Base-by-base conservation (phyloP, 2,797 vertebrate genomes). In the Sparus aurata region DNA sequence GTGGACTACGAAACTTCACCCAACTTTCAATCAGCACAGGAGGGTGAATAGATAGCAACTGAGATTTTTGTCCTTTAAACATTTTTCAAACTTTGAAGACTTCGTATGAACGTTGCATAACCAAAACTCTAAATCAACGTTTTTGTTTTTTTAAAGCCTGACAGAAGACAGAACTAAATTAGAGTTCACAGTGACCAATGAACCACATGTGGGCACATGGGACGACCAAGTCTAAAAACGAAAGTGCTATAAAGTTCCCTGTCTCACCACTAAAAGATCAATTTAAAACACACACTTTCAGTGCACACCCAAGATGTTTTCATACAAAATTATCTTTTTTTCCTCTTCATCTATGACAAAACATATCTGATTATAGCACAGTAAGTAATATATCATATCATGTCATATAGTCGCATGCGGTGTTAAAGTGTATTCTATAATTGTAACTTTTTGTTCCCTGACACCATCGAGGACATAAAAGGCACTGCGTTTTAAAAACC, bases 381-480 rank as follows among this genome's bases (percentile, higher is more conserved):
- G 38, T 38, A 50, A 69, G 47, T 50, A 2, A 61, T 72, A 54
- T 49, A 58, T 61, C 53, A 67, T 11, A 41, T 46, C 22, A 57
- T 10, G 34, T 6, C 34, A 53, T 38, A 50, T 15, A 45, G 72
- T 3, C 59, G 60, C 45, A 73, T 52, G 65, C 57, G 22, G 30
- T 60, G 41, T 69, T 55, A 22, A 5, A 57, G 9, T 13, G 1
- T 53, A 47, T 49, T 41, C 41, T 77, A 57, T 47, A 70, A 73
- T 61, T 80, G 57, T 22, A 57, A 34, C 46, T 53, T 69, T 77
- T 17, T 57, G 25, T 52, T 69, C 18, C 22, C 4, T 7, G 23
- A 45, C 60, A 22, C 30, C 5, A 55, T 84, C 27, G 46, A 59
- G 15, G 50, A 76, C 73, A 84, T 74, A 45, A 64, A 34, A 82